Evolutionary conservation across 2,113 vertebrate genomes (phyloP), one percentile per base, ranked within the genome.

Genomic region (Odobenus rosmarus): DNA sequence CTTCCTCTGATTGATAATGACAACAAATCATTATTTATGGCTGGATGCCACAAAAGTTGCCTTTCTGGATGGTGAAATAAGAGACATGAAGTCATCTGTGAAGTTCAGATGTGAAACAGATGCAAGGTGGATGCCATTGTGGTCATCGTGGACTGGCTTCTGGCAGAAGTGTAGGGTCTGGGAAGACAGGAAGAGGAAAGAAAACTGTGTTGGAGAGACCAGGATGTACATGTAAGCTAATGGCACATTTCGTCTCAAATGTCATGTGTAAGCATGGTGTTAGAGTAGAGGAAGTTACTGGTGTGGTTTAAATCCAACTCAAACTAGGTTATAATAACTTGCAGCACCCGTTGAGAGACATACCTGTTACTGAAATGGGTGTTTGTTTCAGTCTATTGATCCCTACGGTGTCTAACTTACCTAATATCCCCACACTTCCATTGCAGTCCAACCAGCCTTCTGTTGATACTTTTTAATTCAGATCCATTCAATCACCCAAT

Each of bases 1-100:
- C n/a, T 94, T 82, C 59, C 31, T 93, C 57, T 94, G 80, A 96
- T 49, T 55, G 59, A 79, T 61, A 82, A 67, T 94, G 96, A 94
- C 87, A 88, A 33, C 13, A 93, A 77, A 23, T 81, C 76, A 51
- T 83, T 89, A 36, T 85, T 92, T 92, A 67, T 55, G 59, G 51
- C 80, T 64, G 42, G 59, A 55, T 18, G 76, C 72, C n/a, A 81
- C 64, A 82, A 49, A 94, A 77, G 51, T 77, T 92, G 76, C 77
- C 19, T 88, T 97, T 82, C 51, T 82, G 88, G 49, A 33, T 53
- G 59, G 76, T 71, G 23, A 28, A 26, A 39, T 67, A 36, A 88
- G 39, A 61, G 64, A 74, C 0, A 0, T 80, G 36, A 62, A 94
- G n/a, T 97, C 64, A 36, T 81, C 81, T 39, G 72, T 83, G 31